These are phyloP conservation scores for Anarhynchus alexandrinus DNA, from an alignment of 2,113 vertebrate species.

Conservation along the genomic window DNA sequence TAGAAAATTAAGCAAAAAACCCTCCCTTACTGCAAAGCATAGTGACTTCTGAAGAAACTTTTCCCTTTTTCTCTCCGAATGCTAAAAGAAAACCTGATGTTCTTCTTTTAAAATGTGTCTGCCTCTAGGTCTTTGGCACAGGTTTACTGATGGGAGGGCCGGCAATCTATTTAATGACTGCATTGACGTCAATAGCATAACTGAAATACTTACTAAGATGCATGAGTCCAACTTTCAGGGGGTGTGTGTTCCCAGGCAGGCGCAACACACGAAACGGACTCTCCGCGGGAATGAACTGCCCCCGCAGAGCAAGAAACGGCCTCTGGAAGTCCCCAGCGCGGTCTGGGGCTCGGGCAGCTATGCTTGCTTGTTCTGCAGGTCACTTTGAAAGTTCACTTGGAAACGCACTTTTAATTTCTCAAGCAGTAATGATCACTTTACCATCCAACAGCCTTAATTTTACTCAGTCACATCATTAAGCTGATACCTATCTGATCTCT, in stretches of 20 bases:
- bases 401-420: neutral
- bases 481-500: neutral
- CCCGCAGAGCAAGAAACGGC: neutral
- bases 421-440: neutral
- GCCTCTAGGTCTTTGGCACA: conserved; percentile 89
- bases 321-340: neutral
- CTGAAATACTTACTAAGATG: conserved; percentile 97
- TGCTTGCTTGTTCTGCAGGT: neutral
- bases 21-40: neutral
- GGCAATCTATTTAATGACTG: conserved; percentile 93
- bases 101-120: conserved; percentile 79
- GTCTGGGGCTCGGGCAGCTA: neutral
- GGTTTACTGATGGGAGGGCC: conserved; percentile 84
- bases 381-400: neutral
- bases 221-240: conserved; percentile 84
- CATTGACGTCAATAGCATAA: conserved; percentile 99
- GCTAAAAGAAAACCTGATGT: conserved; percentile 82
- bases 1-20: neutral
- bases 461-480: neutral
- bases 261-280: conserved; percentile 81
- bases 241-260: conserved; percentile 71
- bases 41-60: conserved; percentile 65
- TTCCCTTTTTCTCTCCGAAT: conserved; percentile 61
- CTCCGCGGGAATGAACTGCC: conserved; percentile 61
- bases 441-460: neutral